These are phyloP conservation scores for Lepus europaeus DNA, from an alignment of 2,113 vertebrate genomes.

Conservation along the genomic window DNA sequence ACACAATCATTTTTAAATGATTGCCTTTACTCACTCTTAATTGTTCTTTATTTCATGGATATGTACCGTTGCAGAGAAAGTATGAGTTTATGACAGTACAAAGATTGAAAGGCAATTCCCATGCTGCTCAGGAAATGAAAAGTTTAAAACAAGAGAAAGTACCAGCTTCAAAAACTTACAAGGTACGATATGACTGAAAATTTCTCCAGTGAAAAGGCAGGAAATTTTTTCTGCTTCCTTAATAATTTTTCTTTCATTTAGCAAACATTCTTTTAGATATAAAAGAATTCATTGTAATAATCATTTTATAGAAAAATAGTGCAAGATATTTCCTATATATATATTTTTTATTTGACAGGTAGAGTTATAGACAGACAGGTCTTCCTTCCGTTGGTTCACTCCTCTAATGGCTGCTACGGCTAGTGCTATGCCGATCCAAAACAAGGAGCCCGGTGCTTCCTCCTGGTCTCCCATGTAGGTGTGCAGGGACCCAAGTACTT, in stretches of 20 bases:
- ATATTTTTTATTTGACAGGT: too few relatives aligned
- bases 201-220: not conserved
- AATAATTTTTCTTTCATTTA: constrained; percentile 23
- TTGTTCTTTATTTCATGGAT: constrained; percentile 64
- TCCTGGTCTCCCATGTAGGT: too few relatives aligned
- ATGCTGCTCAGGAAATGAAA: constrained; percentile 82
- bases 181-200: constrained; percentile 84
- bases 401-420: too few relatives aligned
- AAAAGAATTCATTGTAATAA: not conserved
- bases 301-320: constrained; percentile 3
- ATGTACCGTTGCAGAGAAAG: constrained; percentile 89
- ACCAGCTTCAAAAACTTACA: constrained; percentile 82
- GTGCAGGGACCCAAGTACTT: too few relatives aligned
- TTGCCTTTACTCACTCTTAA: constrained; percentile 33
- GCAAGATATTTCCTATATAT: not conserved
- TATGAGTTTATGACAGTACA: constrained; percentile 86
- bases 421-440: too few relatives aligned
- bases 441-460: too few relatives aligned
- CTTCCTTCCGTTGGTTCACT: too few relatives aligned
- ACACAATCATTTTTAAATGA: constrained; percentile 19
- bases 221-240: constrained; percentile 31
- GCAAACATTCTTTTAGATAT: constrained; percentile 24
- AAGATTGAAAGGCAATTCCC: constrained; percentile 83
- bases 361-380: too few relatives aligned
- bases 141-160: constrained; percentile 87